These are phyloP conservation scores for Tetragonula carbonaria DNA, from an alignment of 2,888 invertebrate genomes.

Conservation along the genomic window DNA sequence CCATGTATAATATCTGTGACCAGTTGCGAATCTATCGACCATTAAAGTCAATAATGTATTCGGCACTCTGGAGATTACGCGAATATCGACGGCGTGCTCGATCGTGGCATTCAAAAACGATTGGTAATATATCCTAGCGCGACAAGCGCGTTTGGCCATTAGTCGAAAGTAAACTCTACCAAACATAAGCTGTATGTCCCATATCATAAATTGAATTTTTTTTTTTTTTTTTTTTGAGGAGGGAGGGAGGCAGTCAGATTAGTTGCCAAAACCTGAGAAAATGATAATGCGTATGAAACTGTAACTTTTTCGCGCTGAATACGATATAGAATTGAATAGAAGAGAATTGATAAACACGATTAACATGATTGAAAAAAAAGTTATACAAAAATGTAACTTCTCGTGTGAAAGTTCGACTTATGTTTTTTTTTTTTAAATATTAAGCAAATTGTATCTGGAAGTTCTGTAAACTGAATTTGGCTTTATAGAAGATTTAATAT, in stretches of 20 bases:
- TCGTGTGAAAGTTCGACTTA: no score
- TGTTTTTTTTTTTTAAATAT: background rate
- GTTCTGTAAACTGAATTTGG: background rate
- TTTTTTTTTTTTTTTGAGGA: no score
- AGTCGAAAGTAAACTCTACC: background rate
- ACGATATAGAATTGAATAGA: no score
- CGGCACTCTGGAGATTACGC: conserved; percentile 44
- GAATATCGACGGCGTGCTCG: conserved; percentile 24
- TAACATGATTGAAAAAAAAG: no score
- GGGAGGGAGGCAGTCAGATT: no score
- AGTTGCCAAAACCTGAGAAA: no score
- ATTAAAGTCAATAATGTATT: conserved; percentile 46
- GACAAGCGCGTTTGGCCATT: background rate
- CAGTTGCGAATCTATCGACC: conserved; percentile 14
- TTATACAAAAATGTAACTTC: no score
- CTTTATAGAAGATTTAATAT: background rate
- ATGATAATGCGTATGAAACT: background rate
- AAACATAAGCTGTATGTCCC: background rate
- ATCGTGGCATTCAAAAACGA: conserved; percentile 13
- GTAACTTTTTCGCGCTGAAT: background rate
- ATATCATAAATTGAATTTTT: background rate
- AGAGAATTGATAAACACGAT: no score
- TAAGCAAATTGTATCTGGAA: background rate
- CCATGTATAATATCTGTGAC: conserved; percentile 3
- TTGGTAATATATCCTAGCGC: background rate